Evolutionary conservation across 2,797 vertebrate species (phyloP), one percentile per base, ranked within the genome.

Genomic region (Hemibagrus guttatus): DNA sequence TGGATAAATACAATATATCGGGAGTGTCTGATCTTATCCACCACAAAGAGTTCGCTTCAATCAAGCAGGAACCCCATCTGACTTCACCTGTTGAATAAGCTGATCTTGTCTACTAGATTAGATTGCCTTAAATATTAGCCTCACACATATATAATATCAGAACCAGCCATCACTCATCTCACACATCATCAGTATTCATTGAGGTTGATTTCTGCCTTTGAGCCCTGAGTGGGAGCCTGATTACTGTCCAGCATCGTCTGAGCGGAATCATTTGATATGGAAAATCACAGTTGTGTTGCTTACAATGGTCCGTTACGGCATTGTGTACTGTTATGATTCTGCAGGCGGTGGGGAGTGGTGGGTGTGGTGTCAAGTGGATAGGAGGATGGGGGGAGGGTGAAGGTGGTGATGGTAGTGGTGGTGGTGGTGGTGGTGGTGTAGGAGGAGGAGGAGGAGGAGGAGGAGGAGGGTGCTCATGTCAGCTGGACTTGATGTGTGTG

Each of bases 401-500:
- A 79, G 56, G 76, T 59, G 54, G 54, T 35, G 54, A 16, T n/a
- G 42, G n/a, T 42, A 5, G 46, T 52, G 54, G 26, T 3, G 87
- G 75, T 49, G 49, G 61, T 83, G 69, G 42, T 82, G 59, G 81
- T 71, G 42, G 88, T 2, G 87, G 72, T 56, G 52, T 75, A 85
- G 63, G 49, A 84, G 71, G 84, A 75, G 39, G 88, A 76, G 7
- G 87, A 78, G 56, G 52, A 71, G 85, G 63, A 46, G 46, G 46
- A 46, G 6, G 54, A 83, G 58, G 85, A 69, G 52, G 89, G 78
- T 68, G 39, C 80, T 90, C 87, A 13, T 93, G 95, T 94, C 96
- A 96, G 93, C 95, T 96, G 95, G 93, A 95, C 95, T 94, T 96
- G 96, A 96, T 94, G 93, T 95, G 88, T 88, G 59, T 66, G 74